Conservation (phyloP, 2,888 invertebrate genomes). For the Xylota sylvarum region DNA sequence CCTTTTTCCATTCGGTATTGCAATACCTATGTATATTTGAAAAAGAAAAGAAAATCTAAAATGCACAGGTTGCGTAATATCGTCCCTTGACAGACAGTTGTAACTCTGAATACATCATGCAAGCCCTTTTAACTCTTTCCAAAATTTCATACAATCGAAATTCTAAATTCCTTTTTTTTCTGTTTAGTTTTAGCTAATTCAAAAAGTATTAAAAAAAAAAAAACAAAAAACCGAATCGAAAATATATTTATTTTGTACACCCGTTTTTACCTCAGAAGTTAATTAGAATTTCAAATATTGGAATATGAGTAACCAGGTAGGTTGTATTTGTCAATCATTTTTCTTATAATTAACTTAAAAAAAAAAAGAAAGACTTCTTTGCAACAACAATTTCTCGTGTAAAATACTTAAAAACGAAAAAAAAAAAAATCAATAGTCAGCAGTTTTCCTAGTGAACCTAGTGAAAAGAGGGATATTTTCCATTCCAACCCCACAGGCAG, state of each 20-base stretch:
- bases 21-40: constrained; percentile 47
- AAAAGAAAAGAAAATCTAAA: constrained; percentile 31
- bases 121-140: constrained; percentile 20
- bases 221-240: background rate
- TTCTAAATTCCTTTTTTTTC: constrained; percentile 23
- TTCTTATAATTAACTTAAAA: constrained; percentile 5
- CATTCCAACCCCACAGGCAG: constrained; percentile 11
- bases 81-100: constrained; percentile 50
- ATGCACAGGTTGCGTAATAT: constrained; percentile 75
- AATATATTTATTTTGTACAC: constrained; percentile 44
- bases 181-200: constrained; percentile 39
- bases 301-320: constrained; percentile 77
- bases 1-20: constrained; percentile 67
- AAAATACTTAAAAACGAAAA: background rate
- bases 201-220: constrained; percentile 11
- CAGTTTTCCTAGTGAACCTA: constrained; percentile 7
- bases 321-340: constrained; percentile 56
- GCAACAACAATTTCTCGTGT: constrained; percentile 39
- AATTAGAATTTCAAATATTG: constrained; percentile 59
- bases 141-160: constrained; percentile 19
- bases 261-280: constrained; percentile 34
- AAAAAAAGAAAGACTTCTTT: constrained; percentile 37
- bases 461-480: background rate
- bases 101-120: constrained; percentile 32
- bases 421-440: constrained; percentile 50